These are phyloP conservation scores for Synergus laeviventris DNA, from an alignment of 2,888 invertebrate genomes.

Conservation along the genomic window DNA sequence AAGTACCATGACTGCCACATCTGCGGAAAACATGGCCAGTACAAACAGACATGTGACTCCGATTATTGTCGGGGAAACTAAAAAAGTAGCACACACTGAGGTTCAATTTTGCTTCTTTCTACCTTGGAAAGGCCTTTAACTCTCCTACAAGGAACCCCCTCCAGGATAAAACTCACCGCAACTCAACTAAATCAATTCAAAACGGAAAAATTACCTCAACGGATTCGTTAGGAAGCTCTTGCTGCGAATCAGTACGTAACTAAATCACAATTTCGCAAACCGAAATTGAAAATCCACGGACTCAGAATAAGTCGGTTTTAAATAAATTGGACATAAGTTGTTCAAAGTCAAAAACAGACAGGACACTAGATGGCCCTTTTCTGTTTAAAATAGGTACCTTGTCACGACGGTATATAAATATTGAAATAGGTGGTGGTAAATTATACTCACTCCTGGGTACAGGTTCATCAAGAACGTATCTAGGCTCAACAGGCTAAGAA, in stretches of 20 bases:
- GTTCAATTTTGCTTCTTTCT: neutral
- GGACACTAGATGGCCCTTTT: neutral
- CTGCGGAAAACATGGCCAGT: too few relatives aligned
- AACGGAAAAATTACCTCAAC: too few relatives aligned
- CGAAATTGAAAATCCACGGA: too few relatives aligned
- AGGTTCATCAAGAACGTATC: neutral
- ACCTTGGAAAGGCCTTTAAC: neutral
- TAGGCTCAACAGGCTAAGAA: neutral
- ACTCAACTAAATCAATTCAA: too few relatives aligned
- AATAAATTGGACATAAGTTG: too few relatives aligned
- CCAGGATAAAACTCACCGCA: too few relatives aligned
- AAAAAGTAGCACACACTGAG: neutral
- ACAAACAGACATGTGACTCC: neutral
- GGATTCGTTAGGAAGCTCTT: too few relatives aligned
- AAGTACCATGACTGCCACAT: too few relatives aligned
- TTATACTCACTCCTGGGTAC: neutral
- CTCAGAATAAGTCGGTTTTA: too few relatives aligned
- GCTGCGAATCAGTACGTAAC: too few relatives aligned
- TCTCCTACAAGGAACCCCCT: too few relatives aligned
- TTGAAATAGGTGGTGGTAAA: neutral
- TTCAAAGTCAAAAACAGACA: neutral
- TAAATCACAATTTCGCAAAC: too few relatives aligned
- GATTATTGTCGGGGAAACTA: neutral
- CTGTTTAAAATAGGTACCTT: neutral
- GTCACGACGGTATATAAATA: neutral